Evolutionary conservation across 2,888 invertebrate genomes (phyloP), one percentile per base, ranked within the genome.

Genomic region (Amphipoea lucens): DNA sequence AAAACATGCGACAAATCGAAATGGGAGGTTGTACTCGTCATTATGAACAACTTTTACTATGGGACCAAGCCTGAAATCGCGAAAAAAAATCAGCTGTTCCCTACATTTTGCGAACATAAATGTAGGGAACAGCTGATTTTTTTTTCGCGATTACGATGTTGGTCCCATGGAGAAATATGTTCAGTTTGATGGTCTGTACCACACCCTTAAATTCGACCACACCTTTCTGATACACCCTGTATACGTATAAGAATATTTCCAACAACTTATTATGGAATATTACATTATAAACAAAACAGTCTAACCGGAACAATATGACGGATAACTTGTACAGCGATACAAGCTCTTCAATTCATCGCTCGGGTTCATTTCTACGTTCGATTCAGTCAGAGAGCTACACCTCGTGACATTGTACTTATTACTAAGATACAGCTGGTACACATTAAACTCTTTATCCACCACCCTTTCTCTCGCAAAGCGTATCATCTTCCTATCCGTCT

Each of bases 331-430:
- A 89, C 96, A 95, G 73, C 94, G 88, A 79, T 96, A 96, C 65
- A 96, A 80, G 0, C 95, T 96, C 80, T 92, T 94, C 79, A 96
- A 78, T n/a, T 95, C 95, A 69, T 93, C 94, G 69, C 94, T 95
- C 0, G 76, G 79, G 4, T 87, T 80, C 6, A 76, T 23, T 4
- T 91, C 88, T 0, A 88, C 42, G 36, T 81, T 90, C 0, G 90
- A 89, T 0, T 92, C 88, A 0, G 92, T 91, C 81, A 91, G 48
- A 0, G 95, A 95, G 80, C 84, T 92, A 0, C 93, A 90, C 42
- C 79, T 87, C 4, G 89, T 88, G 1, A 89, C 12, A 6, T 83
- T 84, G 42, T 81, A 92, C 60, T 87, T 91, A 0, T 90, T 90
- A 80, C 91, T 91, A 17, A 90, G 65, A 86, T 90, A 92, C 78